Evolutionary conservation across 2,888 invertebrate species (phyloP), one percentile per base, ranked within the genome.

Genomic region (Amiota minor): DNA sequence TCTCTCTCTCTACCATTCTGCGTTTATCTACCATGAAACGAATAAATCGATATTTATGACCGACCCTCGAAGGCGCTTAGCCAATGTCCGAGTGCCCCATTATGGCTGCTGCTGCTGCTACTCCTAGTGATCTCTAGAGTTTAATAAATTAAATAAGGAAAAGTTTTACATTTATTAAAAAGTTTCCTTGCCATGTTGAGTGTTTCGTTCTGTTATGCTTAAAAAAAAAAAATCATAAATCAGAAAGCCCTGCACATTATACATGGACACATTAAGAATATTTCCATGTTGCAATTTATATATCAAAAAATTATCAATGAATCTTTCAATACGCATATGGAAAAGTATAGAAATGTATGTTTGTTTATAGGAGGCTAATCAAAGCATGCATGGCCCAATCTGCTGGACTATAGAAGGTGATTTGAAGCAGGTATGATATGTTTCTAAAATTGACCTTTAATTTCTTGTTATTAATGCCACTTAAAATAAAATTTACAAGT

Each of bases 31-130:
- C 35, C 49, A 61, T 62, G 81, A 81, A 82, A n/a, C 16, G 53
- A 59, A 84, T 84, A 85, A 83, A 83, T 83, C 86, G 86, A 83
- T 83, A 85, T 83, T 83, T 83, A 83, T 83, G 83, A 84, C 78
- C 67, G 50, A 75, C 73, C 65, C 69, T 77, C 77, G 71, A 71
- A 35, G 85, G 82, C 20, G 59, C 59, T 18, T 68, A 47, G 67
- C 76, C 35, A 35, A 2, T 35, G 35, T 35, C 35, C 35, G 35
- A 35, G 35, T 35, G 35, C 35, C 35, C 35, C 35, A 35, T 35
- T 35, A 35, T 35, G 6, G 35, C 6, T 35, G 2, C 35, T 6
- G 6, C 35, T 35, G 35, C 35, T 23, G 2, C 23, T 35, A 8
- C 6, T 35, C 4, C 6, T 8, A 35, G 35, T 6, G 35, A 35